Percentiles rank a stretch among this genome's conserved stretches.
These are phyloP conservation scores for Microctonus hyperodae DNA, from an alignment of 2,888 invertebrate genomes.

Conservation along the genomic window DNA sequence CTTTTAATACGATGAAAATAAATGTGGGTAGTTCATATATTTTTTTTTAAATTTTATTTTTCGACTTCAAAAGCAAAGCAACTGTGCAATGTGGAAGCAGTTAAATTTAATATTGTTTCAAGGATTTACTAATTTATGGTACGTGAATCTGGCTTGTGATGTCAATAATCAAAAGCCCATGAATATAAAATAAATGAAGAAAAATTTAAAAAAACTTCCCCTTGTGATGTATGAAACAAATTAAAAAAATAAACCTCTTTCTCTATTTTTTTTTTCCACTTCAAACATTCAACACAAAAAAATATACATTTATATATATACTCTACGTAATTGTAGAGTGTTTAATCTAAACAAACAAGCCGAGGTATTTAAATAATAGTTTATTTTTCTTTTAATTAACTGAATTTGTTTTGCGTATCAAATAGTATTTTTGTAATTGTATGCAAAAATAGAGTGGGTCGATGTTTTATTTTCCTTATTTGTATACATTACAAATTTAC, in stretches of 20 bases:
- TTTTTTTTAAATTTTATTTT: background rate
- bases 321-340: too few relatives aligned
- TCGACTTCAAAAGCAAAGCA: background rate
- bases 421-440: background rate
- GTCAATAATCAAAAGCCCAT: background rate
- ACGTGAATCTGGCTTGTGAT: background rate
- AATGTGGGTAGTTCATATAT: background rate
- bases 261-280: too few relatives aligned
- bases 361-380: too few relatives aligned
- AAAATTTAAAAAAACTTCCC: background rate
- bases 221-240: too few relatives aligned
- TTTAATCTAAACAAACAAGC: too few relatives aligned
- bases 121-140: slow-evolving; percentile 20
- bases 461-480: slow-evolving; percentile 6
- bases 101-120: slow-evolving; percentile 33
- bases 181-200: background rate
- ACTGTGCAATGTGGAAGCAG: slow-evolving; percentile 30
- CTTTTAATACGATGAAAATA: background rate
- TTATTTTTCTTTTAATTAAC: background rate
- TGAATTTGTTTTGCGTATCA: background rate
- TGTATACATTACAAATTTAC: background rate
- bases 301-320: too few relatives aligned
- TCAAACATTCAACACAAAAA: too few relatives aligned
- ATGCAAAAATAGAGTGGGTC: background rate
- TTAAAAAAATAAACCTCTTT: too few relatives aligned